phyloP scores from a whole-genome alignment of 2,797 vertebrate species.

The Spatula versicolor region DNA sequence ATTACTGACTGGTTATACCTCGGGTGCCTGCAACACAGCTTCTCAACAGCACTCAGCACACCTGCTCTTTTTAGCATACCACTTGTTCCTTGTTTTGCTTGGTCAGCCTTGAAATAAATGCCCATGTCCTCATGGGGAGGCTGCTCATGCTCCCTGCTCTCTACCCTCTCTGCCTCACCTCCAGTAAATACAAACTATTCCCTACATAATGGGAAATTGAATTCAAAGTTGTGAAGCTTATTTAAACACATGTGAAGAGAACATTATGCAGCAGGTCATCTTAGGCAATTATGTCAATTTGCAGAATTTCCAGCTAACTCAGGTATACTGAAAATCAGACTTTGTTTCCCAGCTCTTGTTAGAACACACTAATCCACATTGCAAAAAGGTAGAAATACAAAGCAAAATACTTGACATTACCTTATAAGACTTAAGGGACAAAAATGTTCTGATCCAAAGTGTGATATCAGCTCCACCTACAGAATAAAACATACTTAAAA shows the following conservation, averaged over 20 bases:
- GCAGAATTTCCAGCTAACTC: not conserved
- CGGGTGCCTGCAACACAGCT: not conserved
- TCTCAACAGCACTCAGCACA: not conserved
- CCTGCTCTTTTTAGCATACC: not conserved
- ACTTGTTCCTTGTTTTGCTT: not conserved
- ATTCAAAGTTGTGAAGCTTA: not conserved
- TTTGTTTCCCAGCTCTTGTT: not conserved
- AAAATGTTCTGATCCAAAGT: slow-evolving; percentile 98
- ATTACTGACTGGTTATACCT: not conserved
- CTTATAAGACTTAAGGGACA: slow-evolving; percentile 98
- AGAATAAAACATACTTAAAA: slow-evolving; percentile 59
- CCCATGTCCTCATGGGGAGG: not conserved
- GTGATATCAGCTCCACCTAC: slow-evolving; percentile 94
- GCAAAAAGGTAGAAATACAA: not conserved
- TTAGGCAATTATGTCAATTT: not conserved
- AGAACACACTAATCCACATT: not conserved
- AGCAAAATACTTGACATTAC: slow-evolving; percentile 80
- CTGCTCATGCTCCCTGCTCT: not conserved
- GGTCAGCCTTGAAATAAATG: not conserved
- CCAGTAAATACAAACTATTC: not conserved
- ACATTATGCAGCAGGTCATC: not conserved
- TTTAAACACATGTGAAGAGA: not conserved
- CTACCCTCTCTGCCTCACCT: not conserved
- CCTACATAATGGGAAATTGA: not conserved
- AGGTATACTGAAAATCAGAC: not conserved